phyloP scores from a whole-genome alignment of 2,113 vertebrate genomes.

The Gila orcuttii region DNA sequence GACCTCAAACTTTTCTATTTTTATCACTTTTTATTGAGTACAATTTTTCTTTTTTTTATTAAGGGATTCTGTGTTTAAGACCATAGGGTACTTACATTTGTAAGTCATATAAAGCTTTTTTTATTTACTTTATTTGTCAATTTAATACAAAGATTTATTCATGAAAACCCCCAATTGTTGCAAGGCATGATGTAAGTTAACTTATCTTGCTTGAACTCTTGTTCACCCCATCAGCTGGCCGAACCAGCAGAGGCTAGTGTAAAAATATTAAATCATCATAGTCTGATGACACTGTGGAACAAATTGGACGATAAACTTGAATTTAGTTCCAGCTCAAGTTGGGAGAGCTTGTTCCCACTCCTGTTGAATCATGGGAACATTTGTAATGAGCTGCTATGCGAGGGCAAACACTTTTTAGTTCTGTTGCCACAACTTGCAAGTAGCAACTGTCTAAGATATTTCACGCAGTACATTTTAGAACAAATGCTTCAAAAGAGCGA shows the following conservation, averaged over 20 bases:
- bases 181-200: not conserved
- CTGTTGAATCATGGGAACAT: slow-evolving; percentile 47
- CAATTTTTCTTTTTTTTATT: not conserved
- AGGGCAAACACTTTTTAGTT: slow-evolving; percentile 23
- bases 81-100: not conserved
- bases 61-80: not conserved
- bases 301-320: slow-evolving; percentile 53
- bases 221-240: not conserved
- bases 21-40: not conserved
- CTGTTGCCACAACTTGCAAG: slow-evolving; percentile 18
- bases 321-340: slow-evolving; percentile 51
- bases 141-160: not conserved
- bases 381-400: slow-evolving; percentile 44
- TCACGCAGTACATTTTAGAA: not conserved
- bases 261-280: slow-evolving; percentile 50
- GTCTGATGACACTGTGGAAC: slow-evolving; percentile 47
- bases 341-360: slow-evolving; percentile 30
- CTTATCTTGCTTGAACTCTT: not conserved
- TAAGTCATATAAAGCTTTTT: not conserved
- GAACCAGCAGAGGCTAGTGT: slow-evolving; percentile 18
- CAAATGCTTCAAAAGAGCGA: slow-evolving; percentile 13
- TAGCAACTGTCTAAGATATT: slow-evolving; percentile 8
- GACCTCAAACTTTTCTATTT: not conserved
- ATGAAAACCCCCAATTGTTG: not conserved
- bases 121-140: not conserved